Base-by-base conservation (phyloP, 2,888 invertebrate species). In the Latrodectus elegans region DNA sequence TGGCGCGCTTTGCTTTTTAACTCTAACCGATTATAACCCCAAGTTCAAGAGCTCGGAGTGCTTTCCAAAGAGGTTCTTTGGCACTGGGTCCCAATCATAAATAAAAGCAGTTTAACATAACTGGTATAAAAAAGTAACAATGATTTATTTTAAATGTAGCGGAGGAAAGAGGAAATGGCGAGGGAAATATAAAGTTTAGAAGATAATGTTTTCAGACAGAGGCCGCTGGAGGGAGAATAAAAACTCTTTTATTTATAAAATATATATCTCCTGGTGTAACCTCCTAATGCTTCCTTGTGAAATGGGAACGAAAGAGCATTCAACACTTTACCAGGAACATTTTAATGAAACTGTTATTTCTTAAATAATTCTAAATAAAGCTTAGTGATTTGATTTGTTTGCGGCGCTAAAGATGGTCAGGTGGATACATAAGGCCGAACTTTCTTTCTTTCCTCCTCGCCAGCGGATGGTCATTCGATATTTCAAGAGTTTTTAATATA, bases 21-120 rank as follows among this genome's bases (percentile, higher is more conserved):
- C 77, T 84, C 72, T 78, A 78, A 76, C 71, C 72, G 77, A 77
- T 15, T 64, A 76, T 83, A 83, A 83, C 83, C 83, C 71, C 65
- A 80, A 77, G 84, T 84, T 84, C 84, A 84, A 67, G 82, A 82
- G 67, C 81, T 11, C 67, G 14, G 49, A 14, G 38, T 76, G 75
- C 22, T 75, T 64, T 65, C 65, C 65, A 65, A 76, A 65, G 49
- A 49, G n/a, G 74, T 22, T 55, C 38, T 55, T 60, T 55, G 74
- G 38, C 38, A 60, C 52, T 51, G 67, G 67, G 53, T 55, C 53
- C 22, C 49, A 26, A 38, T 70, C 55, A 82, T 82, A 82, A 82
- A 82, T 82, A 82, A 51, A 55, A 67, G 81, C 73, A 67, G 64
- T 15, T 52, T 4, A 14, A 49, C 74, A 67, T 74, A 55, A 14